A percentile compares a stretch with the other conserved stretches of the same genome.
Conservation (phyloP, 2,888 invertebrate species). For the Diachrysia chrysitis region DNA sequence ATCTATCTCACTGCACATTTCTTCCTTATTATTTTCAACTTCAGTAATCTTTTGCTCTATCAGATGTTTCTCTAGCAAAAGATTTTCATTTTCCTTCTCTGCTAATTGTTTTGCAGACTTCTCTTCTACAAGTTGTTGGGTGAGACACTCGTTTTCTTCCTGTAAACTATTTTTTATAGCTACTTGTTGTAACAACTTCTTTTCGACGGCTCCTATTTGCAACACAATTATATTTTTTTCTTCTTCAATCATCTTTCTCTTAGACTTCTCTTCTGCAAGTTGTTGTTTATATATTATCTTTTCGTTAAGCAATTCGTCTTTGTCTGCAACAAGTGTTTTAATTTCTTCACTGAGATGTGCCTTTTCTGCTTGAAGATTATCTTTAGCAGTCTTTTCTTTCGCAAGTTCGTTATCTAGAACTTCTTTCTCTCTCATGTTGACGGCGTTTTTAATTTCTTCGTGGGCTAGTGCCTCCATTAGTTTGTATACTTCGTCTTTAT, state of each 20-base stretch:
- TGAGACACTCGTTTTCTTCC: conserved; percentile 67
- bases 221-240: conserved; percentile 49
- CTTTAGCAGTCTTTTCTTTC: conserved; percentile 48
- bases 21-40: conserved; percentile 37
- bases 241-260: conserved; percentile 58
- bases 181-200: conserved; percentile 52
- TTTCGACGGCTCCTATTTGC: conserved; percentile 49
- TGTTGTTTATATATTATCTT: conserved; percentile 50
- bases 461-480: conserved; percentile 33
- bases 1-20: conserved; percentile 34
- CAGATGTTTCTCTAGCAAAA: conserved; percentile 53
- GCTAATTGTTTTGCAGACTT: conserved; percentile 61
- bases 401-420: conserved; percentile 39
- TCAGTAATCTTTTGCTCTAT: conserved; percentile 47
- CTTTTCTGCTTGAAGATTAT: conserved; percentile 56
- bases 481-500: conserved; percentile 33
- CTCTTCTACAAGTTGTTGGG: conserved; percentile 68
- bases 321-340: conserved; percentile 55
- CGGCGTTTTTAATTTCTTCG: conserved; percentile 30
- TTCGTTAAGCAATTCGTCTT: conserved; percentile 54
- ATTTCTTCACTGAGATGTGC: conserved; percentile 47
- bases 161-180: conserved; percentile 39
- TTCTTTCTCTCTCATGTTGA: conserved; percentile 46
- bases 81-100: conserved; percentile 64
- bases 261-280: conserved; percentile 57